phyloP scores from a whole-genome alignment of 2,113 vertebrate species.

The Boleophthalmus pectinirostris region DNA sequence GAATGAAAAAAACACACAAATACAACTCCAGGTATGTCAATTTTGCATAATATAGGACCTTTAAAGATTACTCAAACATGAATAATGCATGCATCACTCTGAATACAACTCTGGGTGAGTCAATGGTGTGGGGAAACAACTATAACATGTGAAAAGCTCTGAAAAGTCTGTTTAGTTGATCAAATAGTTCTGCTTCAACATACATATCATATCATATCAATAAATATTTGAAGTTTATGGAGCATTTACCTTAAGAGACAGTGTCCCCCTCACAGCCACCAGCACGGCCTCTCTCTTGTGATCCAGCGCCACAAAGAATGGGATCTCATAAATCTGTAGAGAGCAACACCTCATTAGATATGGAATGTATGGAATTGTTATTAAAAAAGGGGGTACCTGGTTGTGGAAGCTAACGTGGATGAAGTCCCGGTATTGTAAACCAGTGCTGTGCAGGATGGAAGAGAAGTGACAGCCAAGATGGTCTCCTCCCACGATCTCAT shows the following conservation, averaged over 20 bases:
- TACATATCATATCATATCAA: no score
- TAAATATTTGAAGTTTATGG: no score
- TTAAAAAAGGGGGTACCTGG: slow-evolving; percentile 77
- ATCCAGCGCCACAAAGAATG: slow-evolving; percentile 94
- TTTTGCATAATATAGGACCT: no score
- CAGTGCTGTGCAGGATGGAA: slow-evolving; percentile 88
- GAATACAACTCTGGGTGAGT: no score
- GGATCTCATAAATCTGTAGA: slow-evolving; percentile 93
- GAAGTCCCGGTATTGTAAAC: slow-evolving; percentile 94
- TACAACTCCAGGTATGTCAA: no score
- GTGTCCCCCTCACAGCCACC: slow-evolving; percentile 92
- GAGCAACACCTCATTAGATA: neutral
- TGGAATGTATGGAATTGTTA: neutral
- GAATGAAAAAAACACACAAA: no score
- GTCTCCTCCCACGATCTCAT: slow-evolving; percentile 85
- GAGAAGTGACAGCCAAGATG: slow-evolving; percentile 86
- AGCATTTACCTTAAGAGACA: slow-evolving; percentile 88
- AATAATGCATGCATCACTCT: no score
- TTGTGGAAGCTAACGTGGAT: slow-evolving; percentile 95
- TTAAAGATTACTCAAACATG: no score
- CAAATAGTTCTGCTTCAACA: no score
- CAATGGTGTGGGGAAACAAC: no score
- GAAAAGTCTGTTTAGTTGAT: no score
- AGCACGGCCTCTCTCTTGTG: slow-evolving; percentile 91
- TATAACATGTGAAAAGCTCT: no score